Evolutionary conservation across 2,888 invertebrate species (phyloP).

Genomic region (Platycnemis pennipes): DNA sequence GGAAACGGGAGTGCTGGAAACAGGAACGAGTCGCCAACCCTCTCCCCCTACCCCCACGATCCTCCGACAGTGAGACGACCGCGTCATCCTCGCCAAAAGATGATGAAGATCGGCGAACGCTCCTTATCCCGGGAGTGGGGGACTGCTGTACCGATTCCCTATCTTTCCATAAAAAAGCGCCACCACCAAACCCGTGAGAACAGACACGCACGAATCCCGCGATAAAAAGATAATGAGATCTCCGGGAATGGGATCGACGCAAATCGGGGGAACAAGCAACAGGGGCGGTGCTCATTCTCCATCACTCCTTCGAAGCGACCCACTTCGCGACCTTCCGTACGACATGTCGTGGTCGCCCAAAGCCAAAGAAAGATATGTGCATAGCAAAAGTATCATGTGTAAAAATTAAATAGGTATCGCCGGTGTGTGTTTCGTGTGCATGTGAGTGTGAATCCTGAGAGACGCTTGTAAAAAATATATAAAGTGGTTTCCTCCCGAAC

Average conservation of each 20-base stretch:
- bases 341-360: background rate
- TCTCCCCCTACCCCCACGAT: no score
- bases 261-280: background rate
- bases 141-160: background rate
- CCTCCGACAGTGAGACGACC: no score
- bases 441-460: background rate
- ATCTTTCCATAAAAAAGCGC: background rate
- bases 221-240: no score
- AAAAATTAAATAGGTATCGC: background rate
- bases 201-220: no score
- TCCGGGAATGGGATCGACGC: background rate
- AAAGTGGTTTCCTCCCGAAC: background rate
- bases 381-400: background rate
- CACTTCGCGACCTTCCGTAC: background rate
- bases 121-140: no score
- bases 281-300: background rate
- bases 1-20: background rate
- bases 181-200: background rate
- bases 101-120: background rate
- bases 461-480: no score
- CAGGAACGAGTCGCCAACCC: background rate
- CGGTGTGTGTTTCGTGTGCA: conserved; percentile 6
- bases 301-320: background rate
- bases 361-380: conserved; percentile 36
- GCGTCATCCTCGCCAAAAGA: background rate